A percentile compares a stretch with the other conserved stretches of the same genome.
phyloP scores from a whole-genome alignment of 1,140 invertebrate species.

The Aradophagus sp. region DNA sequence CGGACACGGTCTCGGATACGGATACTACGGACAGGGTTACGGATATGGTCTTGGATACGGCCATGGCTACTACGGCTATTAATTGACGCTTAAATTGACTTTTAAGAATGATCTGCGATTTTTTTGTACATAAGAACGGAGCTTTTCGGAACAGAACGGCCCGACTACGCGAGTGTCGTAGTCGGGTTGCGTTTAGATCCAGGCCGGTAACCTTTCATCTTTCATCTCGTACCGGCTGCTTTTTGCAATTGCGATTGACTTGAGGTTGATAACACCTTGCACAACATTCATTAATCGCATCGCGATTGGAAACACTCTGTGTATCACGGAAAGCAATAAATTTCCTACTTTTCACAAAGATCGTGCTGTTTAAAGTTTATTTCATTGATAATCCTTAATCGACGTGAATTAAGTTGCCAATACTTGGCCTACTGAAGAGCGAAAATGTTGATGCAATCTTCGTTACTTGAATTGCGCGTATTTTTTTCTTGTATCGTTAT shows the following conservation, averaged over 20 bases:
- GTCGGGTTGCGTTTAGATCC: conserved; percentile 1
- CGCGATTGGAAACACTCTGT: conserved; percentile 31
- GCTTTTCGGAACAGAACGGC: conserved; percentile 13
- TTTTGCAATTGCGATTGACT: conserved; percentile 26
- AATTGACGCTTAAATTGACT: conserved; percentile 11
- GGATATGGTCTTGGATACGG: conserved; percentile 14
- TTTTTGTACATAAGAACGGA: conserved; percentile 50
- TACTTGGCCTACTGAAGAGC: no score
- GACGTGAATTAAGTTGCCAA: no score
- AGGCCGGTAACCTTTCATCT: conserved; percentile 29
- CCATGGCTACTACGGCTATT: conserved; percentile 33
- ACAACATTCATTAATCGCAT: conserved; percentile 28
- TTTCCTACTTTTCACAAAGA: conserved; percentile 44
- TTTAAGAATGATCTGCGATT: conserved; percentile 2
- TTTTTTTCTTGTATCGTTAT: no score
- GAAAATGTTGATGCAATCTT: no score
- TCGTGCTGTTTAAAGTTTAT: neutral
- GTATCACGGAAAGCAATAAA: conserved; percentile 33
- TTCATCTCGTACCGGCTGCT: conserved; percentile 9
- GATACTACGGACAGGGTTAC: conserved; percentile 33
- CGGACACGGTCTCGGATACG: conserved; percentile 55
- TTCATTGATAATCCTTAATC: no score
- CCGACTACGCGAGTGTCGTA: conserved; percentile 6
- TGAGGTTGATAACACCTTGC: conserved; percentile 34
- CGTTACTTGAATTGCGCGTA: no score